Conservation (phyloP, 1,140 invertebrate genomes). For the Halesus radiatus region DNA sequence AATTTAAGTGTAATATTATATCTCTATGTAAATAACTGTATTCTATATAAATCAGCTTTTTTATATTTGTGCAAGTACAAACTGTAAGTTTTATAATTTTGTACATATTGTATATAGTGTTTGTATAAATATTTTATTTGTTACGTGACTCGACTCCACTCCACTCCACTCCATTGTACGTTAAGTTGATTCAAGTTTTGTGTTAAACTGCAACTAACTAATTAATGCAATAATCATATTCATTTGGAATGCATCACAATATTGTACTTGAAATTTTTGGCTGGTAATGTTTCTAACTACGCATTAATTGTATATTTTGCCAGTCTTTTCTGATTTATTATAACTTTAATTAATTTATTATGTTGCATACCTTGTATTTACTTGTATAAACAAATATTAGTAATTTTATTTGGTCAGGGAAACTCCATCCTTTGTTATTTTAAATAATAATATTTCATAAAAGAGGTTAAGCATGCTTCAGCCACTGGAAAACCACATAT, state of each 20-base stretch:
- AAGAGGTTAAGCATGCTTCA: too few species aligned
- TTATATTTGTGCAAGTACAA: conserved; percentile 57
- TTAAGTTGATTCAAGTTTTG: conserved; percentile 10
- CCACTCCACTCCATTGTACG: neutral
- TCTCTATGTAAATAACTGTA: conserved; percentile 23
- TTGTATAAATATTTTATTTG: conserved; percentile 42
- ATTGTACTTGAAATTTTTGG: neutral
- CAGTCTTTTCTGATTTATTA: neutral
- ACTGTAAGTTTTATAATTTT: conserved; percentile 53
- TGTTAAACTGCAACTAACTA: neutral
- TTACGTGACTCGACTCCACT: too few species aligned
- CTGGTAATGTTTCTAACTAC: conserved; percentile 45
- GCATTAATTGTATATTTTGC: neutral
- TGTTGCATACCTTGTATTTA: too few species aligned
- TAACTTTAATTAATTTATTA: too few species aligned
- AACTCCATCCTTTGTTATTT: too few species aligned
- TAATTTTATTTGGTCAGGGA: too few species aligned
- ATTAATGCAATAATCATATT: neutral
- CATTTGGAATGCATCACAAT: neutral
- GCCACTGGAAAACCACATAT: too few species aligned
- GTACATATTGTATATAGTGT: conserved; percentile 55
- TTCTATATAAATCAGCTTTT: conserved; percentile 46
- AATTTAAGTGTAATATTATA: conserved; percentile 38
- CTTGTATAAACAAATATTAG: too few species aligned
- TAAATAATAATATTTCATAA: too few species aligned